Base-by-base conservation (phyloP, 2,113 vertebrate genomes). In the Holacanthus passer region DNA sequence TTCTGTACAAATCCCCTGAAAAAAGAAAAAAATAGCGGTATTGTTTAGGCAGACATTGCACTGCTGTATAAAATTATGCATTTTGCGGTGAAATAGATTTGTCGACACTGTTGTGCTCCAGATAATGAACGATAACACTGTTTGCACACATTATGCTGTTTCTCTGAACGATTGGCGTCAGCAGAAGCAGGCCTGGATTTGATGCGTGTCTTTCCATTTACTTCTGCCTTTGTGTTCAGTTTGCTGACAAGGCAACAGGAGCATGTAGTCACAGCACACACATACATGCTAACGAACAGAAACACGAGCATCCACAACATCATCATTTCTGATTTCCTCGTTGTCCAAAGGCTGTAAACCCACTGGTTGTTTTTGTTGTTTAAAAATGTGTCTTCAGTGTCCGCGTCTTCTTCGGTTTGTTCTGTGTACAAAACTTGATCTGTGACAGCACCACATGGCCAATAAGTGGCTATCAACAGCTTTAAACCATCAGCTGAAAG, bases 41-140 rank as follows among this genome's bases (percentile, higher is more conserved):
- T 59, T 82, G 87, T 83, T 86, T 27, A 5, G 50, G 52, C 53
- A 55, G 73, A 74, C 60, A 45, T 50, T 87, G 68, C 35, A 32
- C 27, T 41, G 69, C 32, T 73, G 43, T 77, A 65, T 68, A 65
- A 65, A 77, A 69, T 75, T 32, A 66, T 84, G 55, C 58, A 68
- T 82, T 85, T 77, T 82, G 69, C 4, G 41, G 62, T 70, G 72
- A 59, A 78, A 77, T 50, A 64, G 74, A 84, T 91, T 84, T 82
- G 82, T 85, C 52, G 52, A 86, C 80, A 65, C 39, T 29, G 20
- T 74, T 72, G 72, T 87, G 90, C 58, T 84, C 66, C 78, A 72
- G 69, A 90, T 87, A 82, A 88, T 48, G 66, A 88, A 62, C 68
- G 86, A 90, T 89, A 88, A 85, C 73, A 81, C 48, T 89, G 89